phyloP scores from a whole-genome alignment of 2,797 vertebrate genomes.

The Gymnoscopelus braueri region DNA sequence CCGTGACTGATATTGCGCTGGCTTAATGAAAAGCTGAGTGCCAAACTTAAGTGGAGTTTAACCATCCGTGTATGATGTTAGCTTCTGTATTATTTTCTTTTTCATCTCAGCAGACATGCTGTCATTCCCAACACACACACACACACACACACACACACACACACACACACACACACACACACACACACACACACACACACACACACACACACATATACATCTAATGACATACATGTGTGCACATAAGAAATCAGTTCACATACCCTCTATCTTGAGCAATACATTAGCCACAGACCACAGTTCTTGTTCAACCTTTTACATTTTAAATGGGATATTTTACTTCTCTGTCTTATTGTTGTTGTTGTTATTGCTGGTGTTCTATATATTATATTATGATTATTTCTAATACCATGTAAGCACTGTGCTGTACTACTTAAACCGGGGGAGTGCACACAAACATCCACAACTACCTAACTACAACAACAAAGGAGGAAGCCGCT shows the following conservation, averaged over 20 bases:
- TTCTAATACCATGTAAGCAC: constrained; percentile 78
- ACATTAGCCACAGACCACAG: constrained; percentile 62
- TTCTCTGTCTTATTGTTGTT: constrained; percentile 61
- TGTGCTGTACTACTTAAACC: constrained; percentile 75
- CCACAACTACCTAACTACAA: constrained; percentile 75
- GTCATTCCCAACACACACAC: not conserved
- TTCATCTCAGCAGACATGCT: constrained; percentile 39
- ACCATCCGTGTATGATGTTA: constrained; percentile 67
- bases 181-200: constrained; percentile 16
- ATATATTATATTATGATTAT: constrained; percentile 72
- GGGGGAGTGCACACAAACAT: constrained; percentile 66
- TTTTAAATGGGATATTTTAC: constrained; percentile 60
- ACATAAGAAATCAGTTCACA: constrained; percentile 29
- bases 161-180: not conserved
- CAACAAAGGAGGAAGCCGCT: constrained; percentile 53
- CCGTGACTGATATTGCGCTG: constrained; percentile 79
- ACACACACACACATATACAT: constrained; percentile 13
- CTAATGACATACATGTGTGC: not conserved
- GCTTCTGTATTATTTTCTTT: constrained; percentile 62
- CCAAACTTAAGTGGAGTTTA: constrained; percentile 78
- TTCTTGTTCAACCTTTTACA: constrained; percentile 60
- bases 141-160: not conserved
- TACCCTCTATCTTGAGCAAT: constrained; percentile 76
- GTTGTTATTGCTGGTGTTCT: constrained; percentile 71
- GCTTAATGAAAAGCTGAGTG: constrained; percentile 82